Evolutionary conservation across 2,113 vertebrate genomes (phyloP).

Genomic region (Cryptoleucopteryx plumbea): DNA sequence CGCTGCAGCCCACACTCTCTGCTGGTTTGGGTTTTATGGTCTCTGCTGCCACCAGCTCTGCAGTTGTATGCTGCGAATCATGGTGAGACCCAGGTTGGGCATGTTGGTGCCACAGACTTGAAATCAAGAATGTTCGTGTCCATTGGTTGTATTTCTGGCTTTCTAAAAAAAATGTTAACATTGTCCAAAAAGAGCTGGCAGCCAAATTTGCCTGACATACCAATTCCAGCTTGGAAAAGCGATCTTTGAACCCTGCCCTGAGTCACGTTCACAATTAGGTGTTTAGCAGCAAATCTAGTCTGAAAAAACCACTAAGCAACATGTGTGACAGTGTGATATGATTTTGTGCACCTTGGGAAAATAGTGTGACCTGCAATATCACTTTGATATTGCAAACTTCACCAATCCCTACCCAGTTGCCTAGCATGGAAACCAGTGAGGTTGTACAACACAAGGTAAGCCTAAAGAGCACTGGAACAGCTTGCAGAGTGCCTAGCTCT

Average conservation of each 20-base stretch:
- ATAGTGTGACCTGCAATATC: neutral
- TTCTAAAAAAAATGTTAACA: neutral
- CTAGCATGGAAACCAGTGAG: neutral
- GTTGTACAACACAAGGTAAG: neutral
- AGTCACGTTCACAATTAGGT: neutral
- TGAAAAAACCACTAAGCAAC: neutral
- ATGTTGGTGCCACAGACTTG: neutral
- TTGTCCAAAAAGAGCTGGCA: neutral
- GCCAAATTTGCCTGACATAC: neutral
- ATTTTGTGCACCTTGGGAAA: neutral
- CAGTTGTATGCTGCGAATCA: neutral
- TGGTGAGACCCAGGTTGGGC: neutral
- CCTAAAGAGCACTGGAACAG: neutral
- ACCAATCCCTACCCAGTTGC: neutral
- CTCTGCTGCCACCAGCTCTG: accelerated
- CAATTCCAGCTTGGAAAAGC: neutral
- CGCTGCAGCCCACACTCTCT: accelerated
- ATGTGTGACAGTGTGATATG: neutral
- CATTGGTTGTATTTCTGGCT: neutral
- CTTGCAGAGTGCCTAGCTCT: neutral
- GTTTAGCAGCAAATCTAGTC: no score
- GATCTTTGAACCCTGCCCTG: neutral
- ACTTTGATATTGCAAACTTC: neutral
- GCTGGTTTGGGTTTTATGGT: neutral
- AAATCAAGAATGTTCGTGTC: neutral